Base-by-base conservation (phyloP, 1,140 invertebrate genomes). In the Microplitis demolitor region DNA sequence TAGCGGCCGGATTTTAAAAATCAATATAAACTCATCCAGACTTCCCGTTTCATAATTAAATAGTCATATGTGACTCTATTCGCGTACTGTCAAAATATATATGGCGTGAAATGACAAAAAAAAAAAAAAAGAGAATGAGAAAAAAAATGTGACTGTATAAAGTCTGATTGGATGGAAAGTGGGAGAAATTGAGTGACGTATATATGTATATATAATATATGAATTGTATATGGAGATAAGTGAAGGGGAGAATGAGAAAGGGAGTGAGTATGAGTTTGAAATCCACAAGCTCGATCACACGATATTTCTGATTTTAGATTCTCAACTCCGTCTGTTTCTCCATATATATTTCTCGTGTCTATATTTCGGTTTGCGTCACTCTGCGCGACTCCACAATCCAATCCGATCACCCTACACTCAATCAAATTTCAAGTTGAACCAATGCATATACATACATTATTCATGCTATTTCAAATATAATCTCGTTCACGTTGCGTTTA, bases 361-460 rank as follows among this genome's bases (percentile, higher is more conserved):
- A 35, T 35, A 62, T 62, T 62, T 62, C 35, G 14, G 33, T 62
- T 62, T 35, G 33, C 60, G 16, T 33, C 56, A 58, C 56, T 58
- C 56, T 31, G 14, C 24, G 4, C 51, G 56, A 60, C 14, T 60
- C 16, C 56, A 39, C 33, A 62, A 62, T 62, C 60, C 14, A 62
- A 62, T 62, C 31, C 33, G 60, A 62, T 62, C 60, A 31, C 60
- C 35, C 14, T 58, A 58, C 24, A 58, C 60, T 62, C 60, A 62
- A 62, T 62, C 60, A 62, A 62, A 62, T 62, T 62, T 62, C 60
- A 35, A 62, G 33, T 62, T 62, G 8, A 62, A 62, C 60, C 13
- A 35, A 62, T 62, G 35, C 60, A 62, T 62, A 62, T 62, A 62
- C 33, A 62, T 62, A 62, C 33, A 62, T 62, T 62, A 62, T 62